These are phyloP conservation scores for Cirrhinus molitorella DNA, from an alignment of 2,797 vertebrate species.

Conservation along the genomic window DNA sequence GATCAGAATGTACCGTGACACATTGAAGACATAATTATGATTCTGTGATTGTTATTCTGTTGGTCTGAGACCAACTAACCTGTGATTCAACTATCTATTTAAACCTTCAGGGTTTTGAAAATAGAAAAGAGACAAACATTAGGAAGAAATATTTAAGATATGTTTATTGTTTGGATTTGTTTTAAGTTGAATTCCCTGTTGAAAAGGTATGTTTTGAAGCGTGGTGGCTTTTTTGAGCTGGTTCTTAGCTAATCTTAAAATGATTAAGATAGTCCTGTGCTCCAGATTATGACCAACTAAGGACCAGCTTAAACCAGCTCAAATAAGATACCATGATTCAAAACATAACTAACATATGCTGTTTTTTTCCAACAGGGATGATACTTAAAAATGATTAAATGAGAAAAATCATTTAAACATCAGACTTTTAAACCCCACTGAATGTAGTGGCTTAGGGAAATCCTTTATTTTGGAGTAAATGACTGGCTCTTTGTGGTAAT, in stretches of 20 bases:
- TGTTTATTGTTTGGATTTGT: background rate
- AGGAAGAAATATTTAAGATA: background rate
- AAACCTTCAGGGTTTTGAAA: background rate
- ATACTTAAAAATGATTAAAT: background rate
- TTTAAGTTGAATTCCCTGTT: too few species aligned
- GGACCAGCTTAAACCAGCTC: too few species aligned
- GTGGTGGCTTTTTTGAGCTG: too few species aligned
- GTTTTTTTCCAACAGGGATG: background rate
- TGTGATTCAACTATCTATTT: background rate
- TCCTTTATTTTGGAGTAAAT: constrained; percentile 8
- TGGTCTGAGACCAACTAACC: background rate
- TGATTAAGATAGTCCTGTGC: too few species aligned
- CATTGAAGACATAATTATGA: background rate
- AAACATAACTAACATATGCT: too few species aligned
- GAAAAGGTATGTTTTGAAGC: too few species aligned
- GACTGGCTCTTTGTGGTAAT: constrained; percentile 13
- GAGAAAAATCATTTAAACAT: too few species aligned
- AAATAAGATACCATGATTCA: too few species aligned
- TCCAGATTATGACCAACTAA: too few species aligned
- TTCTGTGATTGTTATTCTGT: background rate
- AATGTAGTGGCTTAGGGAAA: background rate
- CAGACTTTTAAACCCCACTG: background rate
- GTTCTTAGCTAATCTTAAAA: too few species aligned
- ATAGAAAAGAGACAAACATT: background rate
- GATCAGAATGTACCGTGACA: background rate